Evolutionary conservation across 1,140 invertebrate species (phyloP), one percentile per base, ranked within the genome.

Genomic region (Leptestheria dahalacensis): DNA sequence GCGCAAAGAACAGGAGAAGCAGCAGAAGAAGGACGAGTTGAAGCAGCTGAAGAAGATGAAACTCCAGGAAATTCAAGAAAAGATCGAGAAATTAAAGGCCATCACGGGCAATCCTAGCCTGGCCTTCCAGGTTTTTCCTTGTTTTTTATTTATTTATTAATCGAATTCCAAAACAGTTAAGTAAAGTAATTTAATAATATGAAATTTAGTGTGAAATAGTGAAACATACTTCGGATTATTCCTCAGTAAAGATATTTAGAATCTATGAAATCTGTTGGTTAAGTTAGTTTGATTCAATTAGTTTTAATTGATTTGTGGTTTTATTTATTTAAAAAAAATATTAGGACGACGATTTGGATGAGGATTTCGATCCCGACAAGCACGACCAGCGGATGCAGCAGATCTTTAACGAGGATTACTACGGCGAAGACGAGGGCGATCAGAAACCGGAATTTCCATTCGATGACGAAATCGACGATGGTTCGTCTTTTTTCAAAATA

Each of bases 351-450:
- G 79, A 83, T 67, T 69, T 86, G 2, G 82, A 94, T 60, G 84
- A 79, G n/a, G 93, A 97, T 68, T 98, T 97, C 73, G 90, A 97
- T 75, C 91, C 92, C 0, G 81, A 81, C 23, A 82, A 86, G 62
- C 83, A 97, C 71, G 93, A 97, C 70, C 74, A 76, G 59, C 80
- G 83, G 65, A 97, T 98, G 94, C 74, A 81, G 64, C 76, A 83
- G 67, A 71, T 94, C 49, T 96, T 95, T 72, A 81, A 86, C 71
- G 83, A 92, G 47, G 78, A 91, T 50, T 96, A 86, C 74, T 97
- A 97, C 66, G 66, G 67, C 66, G 74, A 79, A 29, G 78, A 78
- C 9, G 75, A 77, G 9, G 82, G 81, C 64, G 81, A 81, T n/a
- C 51, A 57, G 48, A 91, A 91, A 67, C 90, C 89, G 0, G 78